Evolutionary conservation across 2,113 vertebrate genomes (phyloP).

Genomic region (Solea senegalensis): DNA sequence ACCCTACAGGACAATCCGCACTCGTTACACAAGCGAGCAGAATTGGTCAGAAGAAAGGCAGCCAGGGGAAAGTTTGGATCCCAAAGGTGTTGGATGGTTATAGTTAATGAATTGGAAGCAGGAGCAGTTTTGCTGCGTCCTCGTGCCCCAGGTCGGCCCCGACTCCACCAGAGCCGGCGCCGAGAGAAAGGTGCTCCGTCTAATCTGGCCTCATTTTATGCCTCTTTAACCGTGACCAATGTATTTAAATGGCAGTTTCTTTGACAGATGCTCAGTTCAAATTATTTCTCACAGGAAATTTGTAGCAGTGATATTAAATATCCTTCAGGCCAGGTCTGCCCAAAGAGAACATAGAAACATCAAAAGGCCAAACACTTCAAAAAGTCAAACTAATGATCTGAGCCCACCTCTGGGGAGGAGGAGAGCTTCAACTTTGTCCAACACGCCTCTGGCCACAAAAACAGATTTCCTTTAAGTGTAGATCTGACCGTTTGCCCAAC

Average conservation of each 20-base stretch:
- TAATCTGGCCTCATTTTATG: conserved; percentile 87
- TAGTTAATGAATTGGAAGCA: conserved; percentile 71
- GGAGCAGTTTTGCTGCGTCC: conserved; percentile 49
- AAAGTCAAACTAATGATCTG: conserved; percentile 85
- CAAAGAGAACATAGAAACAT: conserved; percentile 83
- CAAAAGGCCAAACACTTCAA: conserved; percentile 86
- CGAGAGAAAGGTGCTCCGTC: conserved; percentile 79
- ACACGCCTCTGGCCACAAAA: conserved; percentile 68
- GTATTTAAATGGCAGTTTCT: conserved; percentile 85
- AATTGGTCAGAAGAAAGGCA: conserved; percentile 34
- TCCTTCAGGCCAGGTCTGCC: conserved; percentile 81
- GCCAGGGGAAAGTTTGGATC: conserved; percentile 56
- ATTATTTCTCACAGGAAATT: conserved; percentile 86
- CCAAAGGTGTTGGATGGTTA: conserved; percentile 52
- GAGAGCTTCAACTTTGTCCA: conserved; percentile 75
- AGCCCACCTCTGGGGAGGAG: conserved; percentile 74
- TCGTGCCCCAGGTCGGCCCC: conserved; percentile 57
- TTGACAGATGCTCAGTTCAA: conserved; percentile 84
- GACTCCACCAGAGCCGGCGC: conserved; percentile 50
- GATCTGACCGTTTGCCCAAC: conserved; percentile 73
- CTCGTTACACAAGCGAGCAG: conserved; percentile 27
- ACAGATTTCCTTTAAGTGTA: conserved; percentile 77
- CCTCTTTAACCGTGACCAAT: conserved; percentile 85
- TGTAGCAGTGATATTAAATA: conserved; percentile 85
- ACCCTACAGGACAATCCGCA: conserved; percentile 64